These are phyloP conservation scores for Rhea pennata DNA, from an alignment of 2,113 vertebrate genomes.

Conservation along the genomic window DNA sequence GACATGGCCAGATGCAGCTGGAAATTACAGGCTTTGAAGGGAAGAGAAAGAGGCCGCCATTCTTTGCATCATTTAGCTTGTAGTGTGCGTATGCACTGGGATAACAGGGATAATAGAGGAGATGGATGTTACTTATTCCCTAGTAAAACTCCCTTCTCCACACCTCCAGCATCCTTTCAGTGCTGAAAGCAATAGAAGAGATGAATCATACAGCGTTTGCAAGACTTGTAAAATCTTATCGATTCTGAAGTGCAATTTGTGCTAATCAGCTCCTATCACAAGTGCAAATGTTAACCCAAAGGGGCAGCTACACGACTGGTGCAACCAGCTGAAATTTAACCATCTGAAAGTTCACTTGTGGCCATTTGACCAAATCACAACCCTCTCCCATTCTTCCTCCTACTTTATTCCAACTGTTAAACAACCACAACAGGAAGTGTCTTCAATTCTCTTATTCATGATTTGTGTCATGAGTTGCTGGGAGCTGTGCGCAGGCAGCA, in stretches of 20 bases:
- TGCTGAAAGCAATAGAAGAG: not conserved
- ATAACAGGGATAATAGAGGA: not conserved
- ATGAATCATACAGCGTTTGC: slow-evolving; percentile 6
- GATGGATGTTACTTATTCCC: not conserved
- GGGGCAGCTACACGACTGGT: not conserved
- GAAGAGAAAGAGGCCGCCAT: not conserved
- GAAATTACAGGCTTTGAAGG: not conserved
- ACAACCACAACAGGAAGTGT: not conserved
- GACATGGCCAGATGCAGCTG: not conserved
- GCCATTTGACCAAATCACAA: not conserved
- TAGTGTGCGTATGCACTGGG: not conserved
- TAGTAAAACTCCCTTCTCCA: not conserved
- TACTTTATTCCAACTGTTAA: not conserved
- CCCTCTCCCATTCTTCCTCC: not conserved
- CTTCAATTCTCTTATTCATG: not conserved
- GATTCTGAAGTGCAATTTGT: slow-evolving; percentile 39
- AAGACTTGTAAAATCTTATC: slow-evolving; percentile 39
- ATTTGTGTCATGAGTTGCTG: not conserved
- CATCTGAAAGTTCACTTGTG: not conserved
- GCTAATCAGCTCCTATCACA: not conserved
- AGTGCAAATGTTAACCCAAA: slow-evolving; percentile 7
- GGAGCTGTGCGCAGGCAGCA: not conserved
- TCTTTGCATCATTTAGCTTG: not conserved
- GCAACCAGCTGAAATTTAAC: not conserved
- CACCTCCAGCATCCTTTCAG: not conserved